Evolutionary conservation across 2,888 invertebrate species (phyloP), one percentile per base, ranked within the genome.

Genomic region (Pyrgus malvae): DNA sequence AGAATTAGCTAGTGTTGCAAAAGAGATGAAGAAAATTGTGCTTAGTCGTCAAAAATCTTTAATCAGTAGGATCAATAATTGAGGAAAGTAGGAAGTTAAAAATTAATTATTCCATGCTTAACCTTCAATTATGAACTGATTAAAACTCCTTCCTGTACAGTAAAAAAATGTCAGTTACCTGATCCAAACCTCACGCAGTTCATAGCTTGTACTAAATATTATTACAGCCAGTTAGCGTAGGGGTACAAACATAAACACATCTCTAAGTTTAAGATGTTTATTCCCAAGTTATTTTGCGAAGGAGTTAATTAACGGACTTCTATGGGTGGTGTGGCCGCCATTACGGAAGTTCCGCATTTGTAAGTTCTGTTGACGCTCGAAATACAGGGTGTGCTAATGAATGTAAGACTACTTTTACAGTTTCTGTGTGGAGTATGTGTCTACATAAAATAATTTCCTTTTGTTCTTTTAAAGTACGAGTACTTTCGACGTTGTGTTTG

Each of bases 211-310:
- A 12, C 41, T 5, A n/a, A 41, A 41, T 21, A 21, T n/a, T n/a
- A 21, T 21, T 2, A 8, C 23, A 6, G 8, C 41, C 41, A 41
- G 12, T 41, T 25, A 40, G 21, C 16, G 4, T 2, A 23, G 25
- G 41, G 25, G 41, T n/a, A 12, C 41, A 25, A 40, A 41, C 23
- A 41, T 41, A 25, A 41, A 41, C 41, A 41, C 23, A 17, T 4
- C 8, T 9, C 12, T 9, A 25, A 25, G 41, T 25, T 16, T 41
- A 41, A 41, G 29, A 29, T 17, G 29, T 27, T 29, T 42, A 45
- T 19, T 31, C 29, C 7, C 7, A 9, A 42, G 3, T 19, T 31
- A 19, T 45, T 45, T 45, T 14, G 11, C 33, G 12, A 31, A 44
- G 44, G 17, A 31, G 44, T 31, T 44, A 44, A 44, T 31, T 44